These are phyloP conservation scores for Martes martes DNA, from an alignment of 2,113 vertebrate genomes.

Conservation along the genomic window DNA sequence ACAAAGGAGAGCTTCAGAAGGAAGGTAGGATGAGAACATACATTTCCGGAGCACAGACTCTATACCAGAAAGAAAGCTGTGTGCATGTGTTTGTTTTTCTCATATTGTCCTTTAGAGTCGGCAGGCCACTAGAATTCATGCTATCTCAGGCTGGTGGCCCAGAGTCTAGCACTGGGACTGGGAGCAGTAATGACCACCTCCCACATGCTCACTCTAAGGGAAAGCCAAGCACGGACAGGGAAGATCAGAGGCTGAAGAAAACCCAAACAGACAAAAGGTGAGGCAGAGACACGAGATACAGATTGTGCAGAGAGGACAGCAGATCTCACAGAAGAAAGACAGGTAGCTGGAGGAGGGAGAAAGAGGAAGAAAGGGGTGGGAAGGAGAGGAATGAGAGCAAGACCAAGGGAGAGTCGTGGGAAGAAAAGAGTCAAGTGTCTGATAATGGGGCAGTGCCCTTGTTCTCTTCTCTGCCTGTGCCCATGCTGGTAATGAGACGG, in stretches of 20 bases:
- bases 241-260: slow-evolving; percentile 3
- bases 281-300: background rate
- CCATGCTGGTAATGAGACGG: background rate
- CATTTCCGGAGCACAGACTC: background rate
- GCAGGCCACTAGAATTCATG: background rate
- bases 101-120: background rate
- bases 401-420: background rate
- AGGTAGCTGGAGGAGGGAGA: background rate
- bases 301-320: background rate
- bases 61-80: background rate
- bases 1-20: background rate
- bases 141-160: background rate
- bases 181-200: background rate
- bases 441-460: background rate
- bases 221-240: background rate
- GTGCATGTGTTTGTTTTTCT: background rate
- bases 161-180: background rate
- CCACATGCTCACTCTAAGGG: background rate
- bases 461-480: background rate
- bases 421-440: background rate
- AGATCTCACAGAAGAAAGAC: background rate
- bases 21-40: background rate
- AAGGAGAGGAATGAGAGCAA: background rate
- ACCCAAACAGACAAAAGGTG: background rate
- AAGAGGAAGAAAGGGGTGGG: background rate